Evolutionary conservation across 2,888 invertebrate genomes (phyloP).

Genomic region (Ophion obscuratus): DNA sequence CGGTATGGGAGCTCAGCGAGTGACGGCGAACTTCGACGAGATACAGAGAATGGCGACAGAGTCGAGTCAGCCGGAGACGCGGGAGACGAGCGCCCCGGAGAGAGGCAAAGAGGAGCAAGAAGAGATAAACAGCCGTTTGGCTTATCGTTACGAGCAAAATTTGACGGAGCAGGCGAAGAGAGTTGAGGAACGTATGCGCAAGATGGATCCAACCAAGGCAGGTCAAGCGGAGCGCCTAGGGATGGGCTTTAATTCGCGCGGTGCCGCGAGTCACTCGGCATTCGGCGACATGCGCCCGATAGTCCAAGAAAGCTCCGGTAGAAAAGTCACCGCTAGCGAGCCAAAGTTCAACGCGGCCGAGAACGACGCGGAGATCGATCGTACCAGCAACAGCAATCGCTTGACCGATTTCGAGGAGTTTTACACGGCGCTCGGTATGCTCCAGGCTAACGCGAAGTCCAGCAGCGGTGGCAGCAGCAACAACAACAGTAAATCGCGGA

Average conservation of each 20-base stretch:
- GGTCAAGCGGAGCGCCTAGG: conserved; percentile 96
- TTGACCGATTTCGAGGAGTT: conserved; percentile 84
- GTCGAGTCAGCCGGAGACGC: conserved; percentile 85
- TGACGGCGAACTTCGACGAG: conserved; percentile 97
- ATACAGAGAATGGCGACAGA: conserved; percentile 95
- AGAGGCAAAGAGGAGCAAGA: conserved; percentile 89
- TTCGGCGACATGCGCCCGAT: conserved; percentile 95
- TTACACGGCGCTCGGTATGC: conserved; percentile 74
- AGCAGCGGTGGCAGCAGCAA: conserved; percentile 69
- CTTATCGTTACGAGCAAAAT: conserved; percentile 89
- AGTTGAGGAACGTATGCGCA: conserved; percentile 90
- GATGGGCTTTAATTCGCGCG: conserved; percentile 91
- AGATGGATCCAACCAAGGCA: conserved; percentile 92
- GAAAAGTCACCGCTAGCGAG: conserved; percentile 78
- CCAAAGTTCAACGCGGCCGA: conserved; percentile 72
- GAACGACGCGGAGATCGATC: conserved; percentile 73
- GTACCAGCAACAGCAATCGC: conserved; percentile 66
- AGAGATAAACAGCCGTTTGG: conserved; percentile 87
- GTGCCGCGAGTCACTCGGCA: conserved; percentile 93
- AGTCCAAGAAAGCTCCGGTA: conserved; percentile 89
- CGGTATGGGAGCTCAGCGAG: conserved; percentile 97
- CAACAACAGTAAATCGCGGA: conserved; percentile 76
- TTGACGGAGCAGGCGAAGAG: conserved; percentile 88
- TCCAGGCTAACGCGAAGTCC: not conserved
- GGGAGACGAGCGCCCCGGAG: conserved; percentile 80